phyloP scores from a whole-genome alignment of 2,888 invertebrate species.

The Eugnorisma glareosa region DNA sequence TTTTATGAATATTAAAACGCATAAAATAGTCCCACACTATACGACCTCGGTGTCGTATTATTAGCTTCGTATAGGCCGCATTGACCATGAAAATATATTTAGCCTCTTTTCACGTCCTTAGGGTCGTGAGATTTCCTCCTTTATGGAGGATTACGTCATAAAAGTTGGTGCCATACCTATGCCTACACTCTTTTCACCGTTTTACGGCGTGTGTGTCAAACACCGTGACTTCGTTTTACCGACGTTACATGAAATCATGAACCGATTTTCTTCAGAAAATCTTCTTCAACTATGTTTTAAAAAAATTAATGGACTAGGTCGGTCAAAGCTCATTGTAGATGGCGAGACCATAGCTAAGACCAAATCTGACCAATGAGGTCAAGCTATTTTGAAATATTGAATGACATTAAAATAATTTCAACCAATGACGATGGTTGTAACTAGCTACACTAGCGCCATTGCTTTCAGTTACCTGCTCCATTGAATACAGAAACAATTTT shows the following conservation, averaged over 20 bases:
- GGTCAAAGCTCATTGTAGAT: background rate
- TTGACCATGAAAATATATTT: slow-evolving; percentile 57
- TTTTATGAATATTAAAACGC: slow-evolving; percentile 60
- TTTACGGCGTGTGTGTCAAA: slow-evolving; percentile 4
- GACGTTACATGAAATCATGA: background rate
- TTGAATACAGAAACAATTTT: background rate
- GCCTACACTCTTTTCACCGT: slow-evolving; percentile 14
- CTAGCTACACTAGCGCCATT: background rate
- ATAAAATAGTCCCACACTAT: slow-evolving; percentile 44
- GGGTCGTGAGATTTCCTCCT: slow-evolving; percentile 11
- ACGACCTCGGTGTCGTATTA: slow-evolving; percentile 38
- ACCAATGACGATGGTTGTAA: background rate
- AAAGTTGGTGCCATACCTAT: slow-evolving; percentile 18
- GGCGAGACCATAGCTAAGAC: background rate
- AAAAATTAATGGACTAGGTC: background rate
- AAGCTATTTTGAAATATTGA: background rate
- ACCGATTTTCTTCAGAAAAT: background rate
- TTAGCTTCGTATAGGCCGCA: slow-evolving; percentile 18
- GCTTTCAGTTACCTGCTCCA: background rate
- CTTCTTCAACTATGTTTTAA: background rate
- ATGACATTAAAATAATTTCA: background rate
- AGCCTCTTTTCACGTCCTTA: slow-evolving; percentile 38
- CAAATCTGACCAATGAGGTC: background rate
- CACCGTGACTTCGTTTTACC: slow-evolving; percentile 8
- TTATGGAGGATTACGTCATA: slow-evolving; percentile 16